Evolutionary conservation across 2,888 invertebrate species (phyloP).

Genomic region (Scaptomyza tumidula): DNA sequence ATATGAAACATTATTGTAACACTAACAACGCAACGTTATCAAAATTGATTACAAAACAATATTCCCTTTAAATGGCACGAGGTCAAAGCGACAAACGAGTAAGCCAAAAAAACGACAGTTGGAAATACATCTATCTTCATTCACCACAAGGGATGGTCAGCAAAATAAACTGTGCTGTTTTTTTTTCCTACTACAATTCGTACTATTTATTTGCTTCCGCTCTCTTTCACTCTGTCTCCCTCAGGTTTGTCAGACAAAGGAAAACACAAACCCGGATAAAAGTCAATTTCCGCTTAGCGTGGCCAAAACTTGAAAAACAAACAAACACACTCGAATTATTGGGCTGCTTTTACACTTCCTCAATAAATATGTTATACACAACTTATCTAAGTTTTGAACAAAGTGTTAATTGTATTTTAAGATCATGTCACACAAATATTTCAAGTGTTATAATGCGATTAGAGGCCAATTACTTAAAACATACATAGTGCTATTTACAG

Average conservation of each 20-base stretch:
- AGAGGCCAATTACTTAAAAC: constrained; percentile 34
- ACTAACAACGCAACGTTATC: not conserved
- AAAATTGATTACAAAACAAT: not conserved
- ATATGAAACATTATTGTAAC: too few species aligned
- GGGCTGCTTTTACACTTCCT: not conserved
- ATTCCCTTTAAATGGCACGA: not conserved
- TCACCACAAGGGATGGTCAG: constrained; percentile 21
- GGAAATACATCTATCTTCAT: constrained; percentile 56
- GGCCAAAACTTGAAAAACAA: constrained; percentile 1
- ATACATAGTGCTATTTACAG: constrained; percentile 47
- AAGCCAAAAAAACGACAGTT: constrained; percentile 17
- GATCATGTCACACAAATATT: constrained; percentile 34
- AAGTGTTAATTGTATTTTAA: constrained; percentile 54
- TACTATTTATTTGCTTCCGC: constrained; percentile 16
- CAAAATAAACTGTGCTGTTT: constrained; percentile 12
- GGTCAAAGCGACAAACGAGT: constrained; percentile 7
- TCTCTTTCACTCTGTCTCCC: not conserved
- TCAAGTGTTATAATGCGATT: constrained; percentile 37
- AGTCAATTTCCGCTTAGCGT: constrained; percentile 47
- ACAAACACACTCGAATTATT: not conserved
- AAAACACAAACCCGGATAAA: constrained; percentile 32
- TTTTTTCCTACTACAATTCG: constrained; percentile 9
- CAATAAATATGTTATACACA: not conserved
- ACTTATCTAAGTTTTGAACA: constrained; percentile 40
- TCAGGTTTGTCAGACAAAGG: constrained; percentile 24